Evolutionary conservation across 1,140 invertebrate genomes (phyloP).

Genomic region (Tetramorium alpestre): DNA sequence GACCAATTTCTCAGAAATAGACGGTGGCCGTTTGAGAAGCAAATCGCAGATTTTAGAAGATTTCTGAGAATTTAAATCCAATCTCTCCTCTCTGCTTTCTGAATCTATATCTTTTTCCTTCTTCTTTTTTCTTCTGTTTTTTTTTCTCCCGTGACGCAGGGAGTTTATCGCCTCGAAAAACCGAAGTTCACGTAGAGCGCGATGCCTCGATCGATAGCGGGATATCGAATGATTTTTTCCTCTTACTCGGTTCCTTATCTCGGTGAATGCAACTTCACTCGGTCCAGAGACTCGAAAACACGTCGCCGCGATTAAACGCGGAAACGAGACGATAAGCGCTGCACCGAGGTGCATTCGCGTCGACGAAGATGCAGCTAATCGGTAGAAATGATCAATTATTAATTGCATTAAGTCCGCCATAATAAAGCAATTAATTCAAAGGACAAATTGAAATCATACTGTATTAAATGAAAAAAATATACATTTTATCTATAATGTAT

Average conservation of each 20-base stretch:
- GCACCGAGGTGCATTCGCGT: conserved; percentile 19
- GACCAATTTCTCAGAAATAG: neutral
- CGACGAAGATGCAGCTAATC: conserved; percentile 37
- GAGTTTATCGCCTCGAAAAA: conserved; percentile 71
- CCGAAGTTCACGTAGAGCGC: conserved; percentile 66
- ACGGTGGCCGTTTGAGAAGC: neutral
- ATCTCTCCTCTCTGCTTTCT: conserved; percentile 19
- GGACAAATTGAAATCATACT: neutral
- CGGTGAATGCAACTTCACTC: conserved; percentile 38
- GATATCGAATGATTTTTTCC: conserved; percentile 58
- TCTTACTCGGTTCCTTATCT: conserved; percentile 41
- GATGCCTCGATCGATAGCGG: conserved; percentile 58
- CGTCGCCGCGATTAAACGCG: conserved; percentile 42
- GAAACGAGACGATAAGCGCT: conserved; percentile 49
- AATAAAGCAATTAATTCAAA: conserved; percentile 13
- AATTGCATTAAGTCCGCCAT: conserved; percentile 9
- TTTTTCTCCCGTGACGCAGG: conserved; percentile 52
- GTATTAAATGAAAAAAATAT: neutral
- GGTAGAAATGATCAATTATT: conserved; percentile 34
- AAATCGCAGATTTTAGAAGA: conserved; percentile 10
- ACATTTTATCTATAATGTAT: neutral
- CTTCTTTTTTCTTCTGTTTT: conserved; percentile 55
- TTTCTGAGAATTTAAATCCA: neutral
- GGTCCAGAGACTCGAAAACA: conserved; percentile 60
- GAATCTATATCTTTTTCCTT: conserved; percentile 36